Base-by-base conservation (phyloP, 2,797 vertebrate genomes). In the Anisognathus igniventris region DNA sequence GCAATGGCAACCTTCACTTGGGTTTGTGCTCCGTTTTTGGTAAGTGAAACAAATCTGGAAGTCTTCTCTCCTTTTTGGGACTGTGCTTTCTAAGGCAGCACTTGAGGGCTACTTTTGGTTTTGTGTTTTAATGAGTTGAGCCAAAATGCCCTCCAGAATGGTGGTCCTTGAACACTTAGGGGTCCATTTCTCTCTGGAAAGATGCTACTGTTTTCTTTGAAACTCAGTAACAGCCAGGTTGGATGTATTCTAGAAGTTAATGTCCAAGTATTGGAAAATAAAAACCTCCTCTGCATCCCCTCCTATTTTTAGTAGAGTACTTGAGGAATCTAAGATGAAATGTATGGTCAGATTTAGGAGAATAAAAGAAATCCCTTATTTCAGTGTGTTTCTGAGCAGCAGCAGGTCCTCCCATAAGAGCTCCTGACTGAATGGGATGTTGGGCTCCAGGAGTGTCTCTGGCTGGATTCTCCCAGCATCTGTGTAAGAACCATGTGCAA, bases 11-110 rank as follows among this genome's bases (percentile, higher is more conserved):
- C 99, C 60, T 99, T 99, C 98, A 99, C 99, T 64, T 99, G 99
- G 99, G 98, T 99, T 95, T 99, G 99, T 80, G 98, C 99, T 12
- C 99, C 99, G 2, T 99, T 99, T 97, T 97, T 99, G 98, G 99
- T 99, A 97, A 98, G 99, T 97, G 48, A 51, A 73, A 82, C 40
- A 73, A 73, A 78, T 79, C 35, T 79, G n/a, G 14, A 74, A 61
- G 13, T 68, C 37, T 68, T 15, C 31, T 73, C 15, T 85, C 16
- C 39, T 68, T 76, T 80, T 37, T 33, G 58, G 35, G 35, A 9
- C 75, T 39, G 5, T 21, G 25, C 47, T 86, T 86, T 80, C 35
- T 35, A 50, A 47, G 40, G 39, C 42, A 65, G 5, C 1, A 8
- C 42, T 87, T 50, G 47, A 57, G 30, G 53, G 27, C 6, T 57